Conservation (phyloP, 2,888 invertebrate genomes). For the Pristionchus exspectatus region DNA sequence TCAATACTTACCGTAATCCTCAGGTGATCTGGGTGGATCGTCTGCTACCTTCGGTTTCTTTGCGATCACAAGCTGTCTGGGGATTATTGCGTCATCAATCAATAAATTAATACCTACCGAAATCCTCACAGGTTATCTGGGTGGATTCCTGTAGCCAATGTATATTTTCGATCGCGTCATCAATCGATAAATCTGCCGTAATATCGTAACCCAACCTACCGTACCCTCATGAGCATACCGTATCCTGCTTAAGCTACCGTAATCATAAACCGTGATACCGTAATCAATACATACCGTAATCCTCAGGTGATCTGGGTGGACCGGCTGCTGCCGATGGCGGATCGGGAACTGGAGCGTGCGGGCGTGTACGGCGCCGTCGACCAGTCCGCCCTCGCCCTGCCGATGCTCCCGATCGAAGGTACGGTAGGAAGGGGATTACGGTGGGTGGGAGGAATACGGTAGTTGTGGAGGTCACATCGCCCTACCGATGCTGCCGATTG, state of each 20-base stretch:
- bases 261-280: not conserved
- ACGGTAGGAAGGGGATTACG: not conserved
- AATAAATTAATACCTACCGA: too few species aligned
- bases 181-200: too few species aligned
- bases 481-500: too few species aligned
- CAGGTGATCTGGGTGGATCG: slow-evolving; percentile 72
- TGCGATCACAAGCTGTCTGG: too few species aligned
- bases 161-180: too few species aligned
- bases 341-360: slow-evolving; percentile 69
- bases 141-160: too few species aligned
- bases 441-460: not conserved
- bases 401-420: slow-evolving; percentile 87
- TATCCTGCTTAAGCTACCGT: too few species aligned
- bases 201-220: too few species aligned
- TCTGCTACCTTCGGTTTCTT: too few species aligned
- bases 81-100: too few species aligned
- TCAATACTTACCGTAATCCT: not conserved
- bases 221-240: not conserved
- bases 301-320: slow-evolving; percentile 71
- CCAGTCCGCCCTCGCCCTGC: slow-evolving; percentile 66
- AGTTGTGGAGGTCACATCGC: not conserved
- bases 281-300: not conserved
- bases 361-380: slow-evolving; percentile 72
- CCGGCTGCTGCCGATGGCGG: slow-evolving; percentile 65
- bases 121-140: too few species aligned